These are phyloP conservation scores for Nasonia giraulti DNA, from an alignment of 1,140 invertebrate species.

Conservation along the genomic window DNA sequence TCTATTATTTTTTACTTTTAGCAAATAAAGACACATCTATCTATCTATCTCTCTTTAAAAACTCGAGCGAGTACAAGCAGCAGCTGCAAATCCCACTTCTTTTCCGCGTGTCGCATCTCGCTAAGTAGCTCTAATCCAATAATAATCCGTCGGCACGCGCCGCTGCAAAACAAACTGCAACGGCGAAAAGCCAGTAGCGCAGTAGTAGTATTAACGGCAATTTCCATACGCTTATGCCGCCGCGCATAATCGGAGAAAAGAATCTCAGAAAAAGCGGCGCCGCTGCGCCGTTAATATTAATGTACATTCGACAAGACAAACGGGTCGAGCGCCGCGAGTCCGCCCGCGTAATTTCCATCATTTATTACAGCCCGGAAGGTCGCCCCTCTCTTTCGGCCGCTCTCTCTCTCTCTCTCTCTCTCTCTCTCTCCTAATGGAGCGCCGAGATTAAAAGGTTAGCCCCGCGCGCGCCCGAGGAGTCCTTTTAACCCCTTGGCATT, in stretches of 20 bases:
- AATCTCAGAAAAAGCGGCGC: background rate
- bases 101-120: background rate
- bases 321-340: background rate
- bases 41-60: too few species aligned
- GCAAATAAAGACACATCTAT: too few species aligned
- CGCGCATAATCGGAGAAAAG: constrained; percentile 6
- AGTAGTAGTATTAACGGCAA: background rate
- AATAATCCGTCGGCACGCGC: background rate
- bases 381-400: background rate
- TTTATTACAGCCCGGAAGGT: constrained; percentile 12
- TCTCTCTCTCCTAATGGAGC: constrained; percentile 20
- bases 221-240: background rate
- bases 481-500: background rate
- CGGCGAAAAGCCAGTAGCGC: background rate
- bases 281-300: constrained; percentile 1
- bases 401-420: background rate
- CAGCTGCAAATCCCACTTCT: background rate
- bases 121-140: constrained; percentile 32
- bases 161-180: background rate
- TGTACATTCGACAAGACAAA: constrained; percentile 28
- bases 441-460: constrained; percentile 33
- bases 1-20: too few species aligned
- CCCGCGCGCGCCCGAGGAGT: background rate
- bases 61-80: too few species aligned
- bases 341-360: constrained; percentile 26